Evolutionary conservation across 2,797 vertebrate genomes (phyloP).

Genomic region (Phalloptychus januarius): DNA sequence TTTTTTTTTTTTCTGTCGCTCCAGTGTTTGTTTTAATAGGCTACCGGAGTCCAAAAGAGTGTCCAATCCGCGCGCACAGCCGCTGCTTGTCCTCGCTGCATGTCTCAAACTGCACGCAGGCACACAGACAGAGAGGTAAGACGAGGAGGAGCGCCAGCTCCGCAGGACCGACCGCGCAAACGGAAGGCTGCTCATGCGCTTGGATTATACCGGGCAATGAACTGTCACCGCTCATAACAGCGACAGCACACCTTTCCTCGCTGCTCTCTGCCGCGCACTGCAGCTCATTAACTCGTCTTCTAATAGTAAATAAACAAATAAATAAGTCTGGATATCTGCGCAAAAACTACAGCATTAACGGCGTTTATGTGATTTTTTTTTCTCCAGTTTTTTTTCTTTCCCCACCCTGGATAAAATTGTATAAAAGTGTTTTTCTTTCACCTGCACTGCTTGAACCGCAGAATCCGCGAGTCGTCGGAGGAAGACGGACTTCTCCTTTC

Average conservation of each 20-base stretch:
- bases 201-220: conserved; percentile 75
- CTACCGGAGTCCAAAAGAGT: conserved; percentile 4
- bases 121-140: conserved; percentile 32
- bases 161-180: conserved; percentile 46
- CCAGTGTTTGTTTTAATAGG: conserved; percentile 15
- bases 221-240: conserved; percentile 62
- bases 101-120: conserved; percentile 31
- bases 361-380: conserved; percentile 28
- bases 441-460: conserved; percentile 57
- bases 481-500: conserved; percentile 38
- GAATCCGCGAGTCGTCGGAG: conserved; percentile 60
- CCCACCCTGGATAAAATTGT: conserved; percentile 42
- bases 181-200: conserved; percentile 67
- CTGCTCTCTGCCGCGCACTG: conserved; percentile 26
- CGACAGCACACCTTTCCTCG: conserved; percentile 29
- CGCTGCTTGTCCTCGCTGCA: conserved; percentile 12
- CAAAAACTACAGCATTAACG: conserved; percentile 16
- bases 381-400: not conserved
- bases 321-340: conserved; percentile 27
- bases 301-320: not conserved
- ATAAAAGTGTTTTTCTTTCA: conserved; percentile 33
- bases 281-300: conserved; percentile 24
- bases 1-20: not conserved
- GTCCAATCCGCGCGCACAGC: conserved; percentile 23
- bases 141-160: conserved; percentile 72